Evolutionary conservation across 2,113 vertebrate genomes (phyloP).

Genomic region (Eublepharis macularius): DNA sequence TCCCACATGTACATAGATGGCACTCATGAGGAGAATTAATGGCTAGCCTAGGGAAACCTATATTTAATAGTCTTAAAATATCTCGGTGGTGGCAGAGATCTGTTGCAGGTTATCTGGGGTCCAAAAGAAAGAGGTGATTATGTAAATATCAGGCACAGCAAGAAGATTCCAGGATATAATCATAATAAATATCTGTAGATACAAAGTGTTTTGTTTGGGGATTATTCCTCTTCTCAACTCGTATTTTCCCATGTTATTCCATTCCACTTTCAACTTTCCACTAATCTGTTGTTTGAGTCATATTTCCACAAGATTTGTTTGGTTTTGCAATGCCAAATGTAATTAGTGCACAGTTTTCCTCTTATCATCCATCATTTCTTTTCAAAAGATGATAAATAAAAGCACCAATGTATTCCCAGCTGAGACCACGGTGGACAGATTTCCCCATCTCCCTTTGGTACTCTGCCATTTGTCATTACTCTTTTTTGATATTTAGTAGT

Average conservation of each 20-base stretch:
- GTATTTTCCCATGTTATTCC: not conserved
- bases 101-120: too few relatives aligned
- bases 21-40: too few relatives aligned
- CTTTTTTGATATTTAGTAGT: constrained; percentile 2
- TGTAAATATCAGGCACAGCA: too few relatives aligned
- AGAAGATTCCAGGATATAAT: too few relatives aligned
- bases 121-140: too few relatives aligned
- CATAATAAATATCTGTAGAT: not conserved
- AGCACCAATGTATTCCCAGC: not conserved
- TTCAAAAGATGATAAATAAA: not conserved
- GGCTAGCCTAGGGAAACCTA: too few relatives aligned
- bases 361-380: not conserved
- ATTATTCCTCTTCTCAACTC: not conserved
- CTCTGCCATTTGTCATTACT: constrained; percentile 3
- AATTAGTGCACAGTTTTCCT: not conserved
- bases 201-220: not conserved
- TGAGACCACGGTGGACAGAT: not conserved
- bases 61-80: too few relatives aligned
- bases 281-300: not conserved
- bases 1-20: too few relatives aligned
- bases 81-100: too few relatives aligned
- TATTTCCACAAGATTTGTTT: not conserved
- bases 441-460: not conserved
- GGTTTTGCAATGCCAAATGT: constrained; percentile 1
- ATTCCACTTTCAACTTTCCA: constrained; percentile 3